These are phyloP conservation scores for Saccostrea echinata DNA, from an alignment of 1,140 invertebrate genomes.

Conservation along the genomic window DNA sequence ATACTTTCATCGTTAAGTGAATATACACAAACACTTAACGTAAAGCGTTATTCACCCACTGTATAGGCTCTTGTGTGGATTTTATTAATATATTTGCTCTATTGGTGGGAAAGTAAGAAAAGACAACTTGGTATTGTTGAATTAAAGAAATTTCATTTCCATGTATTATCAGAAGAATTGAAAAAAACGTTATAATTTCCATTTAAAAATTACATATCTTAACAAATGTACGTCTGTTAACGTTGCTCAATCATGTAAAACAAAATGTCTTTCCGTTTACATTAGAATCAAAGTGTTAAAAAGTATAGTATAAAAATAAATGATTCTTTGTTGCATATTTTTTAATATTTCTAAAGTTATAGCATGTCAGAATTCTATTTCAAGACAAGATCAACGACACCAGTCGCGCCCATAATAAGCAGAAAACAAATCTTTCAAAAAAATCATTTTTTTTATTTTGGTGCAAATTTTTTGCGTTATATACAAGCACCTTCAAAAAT, in stretches of 20 bases:
- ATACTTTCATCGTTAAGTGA: neutral
- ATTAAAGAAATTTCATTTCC: too few species aligned
- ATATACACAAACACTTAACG: neutral
- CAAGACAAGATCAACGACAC: neutral
- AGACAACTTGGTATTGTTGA: too few species aligned
- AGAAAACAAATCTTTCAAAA: neutral
- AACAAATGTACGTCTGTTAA: too few species aligned
- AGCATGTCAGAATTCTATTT: constrained; percentile 1
- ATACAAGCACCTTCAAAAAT: neutral
- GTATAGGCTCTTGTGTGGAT: neutral
- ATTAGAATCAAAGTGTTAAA: neutral
- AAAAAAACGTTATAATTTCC: too few species aligned
- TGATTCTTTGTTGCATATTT: neutral
- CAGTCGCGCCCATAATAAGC: neutral
- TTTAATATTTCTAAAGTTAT: constrained; percentile 4
- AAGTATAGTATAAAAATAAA: neutral
- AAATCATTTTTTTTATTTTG: neutral
- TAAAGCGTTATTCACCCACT: neutral
- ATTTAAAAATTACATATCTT: too few species aligned
- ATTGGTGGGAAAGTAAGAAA: too few species aligned
- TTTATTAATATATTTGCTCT: neutral
- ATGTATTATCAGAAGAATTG: too few species aligned
- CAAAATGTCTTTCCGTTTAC: neutral
- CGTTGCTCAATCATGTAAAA: neutral
- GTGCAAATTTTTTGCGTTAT: neutral